A percentile compares a stretch with the other conserved stretches of the same genome.
Evolutionary conservation across 2,888 invertebrate genomes (phyloP).

Genomic region (Macrophya alboannulata): DNA sequence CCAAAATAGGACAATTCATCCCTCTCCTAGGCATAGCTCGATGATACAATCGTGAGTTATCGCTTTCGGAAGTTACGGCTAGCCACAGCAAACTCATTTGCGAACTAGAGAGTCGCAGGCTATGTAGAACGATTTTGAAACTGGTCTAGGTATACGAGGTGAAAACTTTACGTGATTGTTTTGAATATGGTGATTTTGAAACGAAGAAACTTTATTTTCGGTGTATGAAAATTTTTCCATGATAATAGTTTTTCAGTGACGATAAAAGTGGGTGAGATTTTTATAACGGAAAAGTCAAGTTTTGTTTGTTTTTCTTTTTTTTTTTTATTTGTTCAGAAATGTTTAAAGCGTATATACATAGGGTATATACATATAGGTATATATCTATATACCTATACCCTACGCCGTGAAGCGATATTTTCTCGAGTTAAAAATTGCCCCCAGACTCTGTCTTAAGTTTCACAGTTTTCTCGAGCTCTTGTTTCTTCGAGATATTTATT

Average conservation of each 20-base stretch:
- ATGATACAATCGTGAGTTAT: constrained; percentile 34
- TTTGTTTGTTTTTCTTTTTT: constrained; percentile 6
- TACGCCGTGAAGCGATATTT: constrained; percentile 10
- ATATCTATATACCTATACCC: neutral
- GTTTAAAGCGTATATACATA: neutral
- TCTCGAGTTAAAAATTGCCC: constrained; percentile 50
- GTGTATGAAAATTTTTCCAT: neutral
- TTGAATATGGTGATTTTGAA: neutral
- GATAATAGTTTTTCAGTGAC: neutral
- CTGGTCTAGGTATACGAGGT: neutral
- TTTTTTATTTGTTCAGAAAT: constrained; percentile 16
- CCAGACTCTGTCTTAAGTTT: constrained; percentile 48
- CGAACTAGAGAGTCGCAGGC: neutral
- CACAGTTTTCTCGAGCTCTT: constrained; percentile 47
- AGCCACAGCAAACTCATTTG: neutral
- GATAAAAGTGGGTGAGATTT: neutral
- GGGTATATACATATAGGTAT: neutral
- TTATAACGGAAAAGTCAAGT: constrained; percentile 5
- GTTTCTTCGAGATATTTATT: constrained; percentile 50
- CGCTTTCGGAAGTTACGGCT: neutral
- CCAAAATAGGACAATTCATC: neutral
- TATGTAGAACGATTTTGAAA: neutral
- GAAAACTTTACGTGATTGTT: neutral
- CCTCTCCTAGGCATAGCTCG: neutral
- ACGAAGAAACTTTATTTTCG: neutral